Evolutionary conservation across 2,888 invertebrate genomes (phyloP), one percentile per base, ranked within the genome.

Genomic region (Thalpophila matura): DNA sequence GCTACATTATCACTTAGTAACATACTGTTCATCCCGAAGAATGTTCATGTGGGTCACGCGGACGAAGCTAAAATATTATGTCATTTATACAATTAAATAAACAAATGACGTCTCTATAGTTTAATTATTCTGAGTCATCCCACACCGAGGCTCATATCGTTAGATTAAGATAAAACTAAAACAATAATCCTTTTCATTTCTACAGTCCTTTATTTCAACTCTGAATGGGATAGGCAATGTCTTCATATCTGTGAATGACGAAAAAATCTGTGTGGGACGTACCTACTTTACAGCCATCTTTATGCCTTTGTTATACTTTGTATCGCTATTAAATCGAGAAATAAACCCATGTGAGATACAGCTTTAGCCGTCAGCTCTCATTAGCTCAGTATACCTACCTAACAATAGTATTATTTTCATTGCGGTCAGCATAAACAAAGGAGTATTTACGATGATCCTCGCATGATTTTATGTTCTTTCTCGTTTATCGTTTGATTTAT

Each of bases 171-270:
- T 94, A 93, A 92, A 93, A 94, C 90, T 93, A 92, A 94, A 94
- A 95, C 95, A 95, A 94, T 95, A 92, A 93, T 94, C 93, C 92
- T 94, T 94, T 94, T 92, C 91, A 91, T 92, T 92, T 88, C 81
- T 83, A 79, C 83, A 86, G 84, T 88, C 89, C 86, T 93, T 93
- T 94, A 92, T 92, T 93, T 91, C 87, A 89, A 85, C 81, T 86
- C 84, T 91, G 90, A 90, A 91, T 88, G 77, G 86, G 79, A 85
- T 85, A 86, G 86, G 69, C 85, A 81, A 89, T 86, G 87, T 89
- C 90, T 90, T 89, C 86, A 89, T 91, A 90, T 86, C 85, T 80
- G 57, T 49, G 68, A 74, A 77, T 77, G 84, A 83, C 61, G 80
- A 86, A 87, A 78, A 89, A 87, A 84, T 84, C 79, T 75, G 88